Percentiles rank a stretch among this genome's conserved stretches.
Conservation (phyloP, 2,888 invertebrate genomes). For the Periphyllus acericola region DNA sequence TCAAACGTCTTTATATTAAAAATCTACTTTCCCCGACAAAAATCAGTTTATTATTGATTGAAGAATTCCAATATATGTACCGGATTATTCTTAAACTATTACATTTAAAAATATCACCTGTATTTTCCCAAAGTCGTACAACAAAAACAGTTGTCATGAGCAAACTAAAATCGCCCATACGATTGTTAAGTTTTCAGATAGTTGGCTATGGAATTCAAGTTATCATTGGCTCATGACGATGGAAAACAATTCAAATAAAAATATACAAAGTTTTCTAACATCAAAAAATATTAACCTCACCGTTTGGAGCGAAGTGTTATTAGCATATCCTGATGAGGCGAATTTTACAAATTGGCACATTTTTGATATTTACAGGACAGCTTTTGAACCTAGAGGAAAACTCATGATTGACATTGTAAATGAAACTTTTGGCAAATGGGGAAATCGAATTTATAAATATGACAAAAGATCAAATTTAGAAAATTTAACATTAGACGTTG, state of each 20-base stretch:
- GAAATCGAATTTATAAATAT: slow-evolving; percentile 59
- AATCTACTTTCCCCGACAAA: no score
- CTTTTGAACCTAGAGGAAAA: slow-evolving; percentile 42
- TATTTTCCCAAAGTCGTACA: no score
- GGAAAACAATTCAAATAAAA: not conserved
- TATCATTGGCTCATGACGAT: slow-evolving; percentile 57
- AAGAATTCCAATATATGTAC: no score
- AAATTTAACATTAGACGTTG: slow-evolving; percentile 57
- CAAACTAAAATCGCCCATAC: no score
- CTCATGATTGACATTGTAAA: slow-evolving; percentile 34
- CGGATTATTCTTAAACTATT: no score
- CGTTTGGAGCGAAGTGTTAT: slow-evolving; percentile 37
- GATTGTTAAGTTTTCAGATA: slow-evolving; percentile 18
- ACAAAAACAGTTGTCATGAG: no score
- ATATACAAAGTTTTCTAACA: slow-evolving; percentile 21
- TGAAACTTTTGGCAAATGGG: slow-evolving; percentile 42
- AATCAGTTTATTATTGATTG: no score
- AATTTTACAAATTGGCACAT: slow-evolving; percentile 21
- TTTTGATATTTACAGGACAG: slow-evolving; percentile 49
- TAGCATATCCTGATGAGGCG: slow-evolving; percentile 22
- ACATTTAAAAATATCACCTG: no score
- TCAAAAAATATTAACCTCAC: slow-evolving; percentile 29
- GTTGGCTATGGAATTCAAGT: slow-evolving; percentile 40
- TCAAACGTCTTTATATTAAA: no score
- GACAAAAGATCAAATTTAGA: slow-evolving; percentile 60